These are phyloP conservation scores for Macrobrachium rosenbergii DNA, from an alignment of 1,140 invertebrate species.

Conservation along the genomic window DNA sequence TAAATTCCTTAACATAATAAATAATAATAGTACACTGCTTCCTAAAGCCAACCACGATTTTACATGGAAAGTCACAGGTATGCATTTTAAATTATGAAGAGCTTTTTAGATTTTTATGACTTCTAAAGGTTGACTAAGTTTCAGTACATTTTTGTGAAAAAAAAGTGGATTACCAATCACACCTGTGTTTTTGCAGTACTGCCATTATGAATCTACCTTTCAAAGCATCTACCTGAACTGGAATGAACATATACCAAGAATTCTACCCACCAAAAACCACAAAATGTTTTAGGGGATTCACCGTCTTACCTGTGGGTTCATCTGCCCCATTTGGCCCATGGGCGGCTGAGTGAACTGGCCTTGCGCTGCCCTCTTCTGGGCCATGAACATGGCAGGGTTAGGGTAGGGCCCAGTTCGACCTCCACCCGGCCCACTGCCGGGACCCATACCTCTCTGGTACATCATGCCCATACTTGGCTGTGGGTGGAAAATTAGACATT, in stretches of 20 bases:
- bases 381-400: slow-evolving; percentile 84
- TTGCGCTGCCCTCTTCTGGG: slow-evolving; percentile 77
- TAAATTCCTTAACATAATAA: too few species aligned
- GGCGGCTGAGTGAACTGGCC: slow-evolving; percentile 58
- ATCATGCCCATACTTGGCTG: slow-evolving; percentile 35
- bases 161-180: too few species aligned
- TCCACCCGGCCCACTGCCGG: slow-evolving; percentile 53
- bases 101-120: too few species aligned
- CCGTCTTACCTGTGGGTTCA: slow-evolving; percentile 46
- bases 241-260: background rate
- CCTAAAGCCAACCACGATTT: too few species aligned
- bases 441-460: slow-evolving; percentile 61
- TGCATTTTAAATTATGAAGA: too few species aligned
- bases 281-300: background rate
- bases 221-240: background rate
- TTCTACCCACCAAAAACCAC: background rate
- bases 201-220: too few species aligned
- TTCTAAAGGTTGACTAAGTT: too few species aligned
- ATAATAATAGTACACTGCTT: too few species aligned
- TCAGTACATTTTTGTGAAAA: too few species aligned
- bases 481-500: too few species aligned
- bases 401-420: slow-evolving; percentile 85
- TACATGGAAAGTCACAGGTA: too few species aligned
- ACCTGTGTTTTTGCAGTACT: too few species aligned
- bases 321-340: slow-evolving; percentile 56